These are phyloP conservation scores for Myotis myotis DNA, from an alignment of 2,797 vertebrate species.

Conservation along the genomic window DNA sequence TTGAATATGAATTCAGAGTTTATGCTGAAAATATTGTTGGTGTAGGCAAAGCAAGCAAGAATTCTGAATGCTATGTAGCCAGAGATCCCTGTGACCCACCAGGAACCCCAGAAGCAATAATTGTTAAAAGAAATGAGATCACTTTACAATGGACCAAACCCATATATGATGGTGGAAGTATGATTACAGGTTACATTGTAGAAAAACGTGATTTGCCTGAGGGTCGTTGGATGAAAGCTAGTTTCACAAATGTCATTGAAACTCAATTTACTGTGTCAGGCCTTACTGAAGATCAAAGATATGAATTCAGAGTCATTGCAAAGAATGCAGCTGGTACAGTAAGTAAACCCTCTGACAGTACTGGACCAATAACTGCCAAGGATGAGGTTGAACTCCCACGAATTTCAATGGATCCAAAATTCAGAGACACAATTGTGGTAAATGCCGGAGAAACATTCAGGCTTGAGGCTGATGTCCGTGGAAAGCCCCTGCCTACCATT, in stretches of 20 bases:
- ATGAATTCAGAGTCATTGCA: conserved; percentile 98
- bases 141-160: conserved; percentile 97
- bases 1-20: conserved; percentile 98
- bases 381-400: conserved; percentile 95
- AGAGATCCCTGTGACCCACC: conserved; percentile 98
- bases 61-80: conserved; percentile 95
- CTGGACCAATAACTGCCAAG: conserved; percentile 95
- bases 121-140: conserved; percentile 94
- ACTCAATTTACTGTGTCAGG: conserved; percentile 95
- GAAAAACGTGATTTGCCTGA: conserved; percentile 98
- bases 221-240: conserved; percentile 97
- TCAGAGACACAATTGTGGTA: conserved; percentile 92
- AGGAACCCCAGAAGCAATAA: conserved; percentile 93
- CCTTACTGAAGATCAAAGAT: conserved; percentile 95
- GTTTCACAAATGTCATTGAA: conserved; percentile 98
- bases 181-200: conserved; percentile 95
- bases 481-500: conserved; percentile 94
- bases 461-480: conserved; percentile 95
- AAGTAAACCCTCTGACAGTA: conserved; percentile 98
- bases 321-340: conserved; percentile 96
- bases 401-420: conserved; percentile 97
- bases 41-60: conserved; percentile 95
- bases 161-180: conserved; percentile 97
- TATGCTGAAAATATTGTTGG: conserved; percentile 99
- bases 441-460: conserved; percentile 96